Evolutionary conservation across 2,888 invertebrate genomes (phyloP), one percentile per base, ranked within the genome.

Genomic region (Hoplodrina blanda): DNA sequence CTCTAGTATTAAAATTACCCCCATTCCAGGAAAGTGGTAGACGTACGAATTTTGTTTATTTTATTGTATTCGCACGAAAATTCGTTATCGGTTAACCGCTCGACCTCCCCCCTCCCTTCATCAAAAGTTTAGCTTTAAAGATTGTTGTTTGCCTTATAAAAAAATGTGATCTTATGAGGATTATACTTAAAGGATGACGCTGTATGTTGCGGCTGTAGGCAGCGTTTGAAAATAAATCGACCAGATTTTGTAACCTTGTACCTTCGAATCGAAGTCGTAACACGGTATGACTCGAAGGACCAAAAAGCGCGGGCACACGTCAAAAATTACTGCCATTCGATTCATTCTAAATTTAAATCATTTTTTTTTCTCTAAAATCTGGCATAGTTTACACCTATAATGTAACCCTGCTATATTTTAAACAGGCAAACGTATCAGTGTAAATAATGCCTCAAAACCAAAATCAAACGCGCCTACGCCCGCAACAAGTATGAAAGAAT

Each of bases 61-160:
- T 76, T 50, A 78, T 76, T 76, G 77, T 84, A 80, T 80, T 72
- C 71, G 73, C 88, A 86, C 83, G 82, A 84, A 84, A 83, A 83
- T 90, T 91, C 88, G 91, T 92, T 92, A 92, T 91, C 90, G 92
- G 91, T 94, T 90, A 85, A 82, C 87, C 87, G 88, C 89, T 88
- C 90, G 88, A 84, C 87, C 88, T 85, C 81, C 80, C 81, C 86
- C 82, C 85, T 87, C 85, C 87, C 84, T 89, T 89, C 92, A 92
- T 92, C 91, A 93, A 94, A 94, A 92, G 93, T 94, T 94, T 95
- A 96, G 95, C 95, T 95, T 95, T 95, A 95, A 95, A 91, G 85
- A 95, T 95, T 95, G 95, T 96, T 95, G 95, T 96, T 95, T 95
- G 96, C 95, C 96, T 96, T 96, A 95, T 92, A 92, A 92, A 92